Evolutionary conservation across 2,797 vertebrate species (phyloP), one percentile per base, ranked within the genome.

Genomic region (Pipistrellus pygmaeus): DNA sequence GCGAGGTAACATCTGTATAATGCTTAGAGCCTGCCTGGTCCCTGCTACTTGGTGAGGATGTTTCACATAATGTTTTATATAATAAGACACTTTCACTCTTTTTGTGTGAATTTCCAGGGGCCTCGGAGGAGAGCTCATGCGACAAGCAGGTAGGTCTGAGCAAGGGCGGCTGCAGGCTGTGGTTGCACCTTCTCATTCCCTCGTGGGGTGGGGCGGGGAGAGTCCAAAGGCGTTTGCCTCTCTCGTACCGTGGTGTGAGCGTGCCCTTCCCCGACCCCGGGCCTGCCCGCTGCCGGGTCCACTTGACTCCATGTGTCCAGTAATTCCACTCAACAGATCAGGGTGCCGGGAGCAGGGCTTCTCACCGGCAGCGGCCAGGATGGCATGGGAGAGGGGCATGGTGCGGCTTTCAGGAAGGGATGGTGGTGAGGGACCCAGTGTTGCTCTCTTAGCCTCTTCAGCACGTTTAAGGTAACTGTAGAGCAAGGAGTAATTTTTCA

Each of bases 121-220:
- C 35, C 99, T 99, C 27, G 99, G 99, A 92, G 99, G 99, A 97
- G 99, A 99, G 14, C 98, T 99, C 72, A 99, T 99, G 99, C 99
- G 99, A 97, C 99, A 98, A 62, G 99, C 99, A 97, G 98, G 99
- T 99, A 97, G 97, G 99, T 98, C 46, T 77, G 84, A 71, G 20
- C 20, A 3, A 1, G 5, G 32, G 48, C 90, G 55, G 46, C 35
- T 17, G 38, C 4, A 15, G 2, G 1, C 20, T 20, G 13, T 14
- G 38, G 41, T 13, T 32, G 13, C 1, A 6, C 4, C 18, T 25
- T 18, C 68, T 66, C 32, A 5, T 27, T 12, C 21, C 23, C 13
- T 1, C 17, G 6, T 9, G 7, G 8, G 30, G 15, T 18, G 71
- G 21, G 60, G 12, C 13, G 60, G 60, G 60, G 14, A 6, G 38